Conservation (phyloP, 2,113 vertebrate genomes). For the Sinocyclocheilus grahami region DNA sequence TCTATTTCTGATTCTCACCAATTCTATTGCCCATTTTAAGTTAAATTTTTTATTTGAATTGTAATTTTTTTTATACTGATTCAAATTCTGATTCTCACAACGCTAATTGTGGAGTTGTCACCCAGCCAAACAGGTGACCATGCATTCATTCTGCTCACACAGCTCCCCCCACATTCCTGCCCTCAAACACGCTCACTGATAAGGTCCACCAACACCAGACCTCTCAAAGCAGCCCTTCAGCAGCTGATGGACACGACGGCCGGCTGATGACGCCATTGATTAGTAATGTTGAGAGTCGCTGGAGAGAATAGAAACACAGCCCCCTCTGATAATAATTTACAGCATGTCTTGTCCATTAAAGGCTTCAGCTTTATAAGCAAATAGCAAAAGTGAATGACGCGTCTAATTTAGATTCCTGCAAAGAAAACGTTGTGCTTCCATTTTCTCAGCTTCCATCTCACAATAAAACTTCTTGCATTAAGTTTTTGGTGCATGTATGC, state of each 20-base stretch:
- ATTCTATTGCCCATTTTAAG: no score
- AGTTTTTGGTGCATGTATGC: not conserved
- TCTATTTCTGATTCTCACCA: no score
- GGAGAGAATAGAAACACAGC: not conserved
- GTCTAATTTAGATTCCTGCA: slow-evolving; percentile 13
- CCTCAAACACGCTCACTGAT: not conserved
- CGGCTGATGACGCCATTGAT: not conserved
- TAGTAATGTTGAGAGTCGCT: slow-evolving; percentile 15
- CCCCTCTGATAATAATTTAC: not conserved
- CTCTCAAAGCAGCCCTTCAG: not conserved
- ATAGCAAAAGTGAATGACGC: not conserved
- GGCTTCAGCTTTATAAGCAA: slow-evolving; percentile 20
- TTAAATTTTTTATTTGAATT: not conserved
- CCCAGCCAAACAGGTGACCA: slow-evolving; percentile 27
- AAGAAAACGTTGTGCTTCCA: not conserved
- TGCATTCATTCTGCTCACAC: not conserved
- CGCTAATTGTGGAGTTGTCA: slow-evolving; percentile 32
- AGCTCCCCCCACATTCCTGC: slow-evolving; percentile 19
- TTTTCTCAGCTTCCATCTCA: not conserved
- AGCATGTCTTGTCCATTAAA: slow-evolving; percentile 18
- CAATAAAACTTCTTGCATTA: no score
- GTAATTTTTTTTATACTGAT: no score
- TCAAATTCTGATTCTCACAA: no score
- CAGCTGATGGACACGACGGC: not conserved
- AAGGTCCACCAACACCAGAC: not conserved